Base-by-base conservation (phyloP, 2,797 vertebrate species). In the Neosilurus hyrtlii region DNA sequence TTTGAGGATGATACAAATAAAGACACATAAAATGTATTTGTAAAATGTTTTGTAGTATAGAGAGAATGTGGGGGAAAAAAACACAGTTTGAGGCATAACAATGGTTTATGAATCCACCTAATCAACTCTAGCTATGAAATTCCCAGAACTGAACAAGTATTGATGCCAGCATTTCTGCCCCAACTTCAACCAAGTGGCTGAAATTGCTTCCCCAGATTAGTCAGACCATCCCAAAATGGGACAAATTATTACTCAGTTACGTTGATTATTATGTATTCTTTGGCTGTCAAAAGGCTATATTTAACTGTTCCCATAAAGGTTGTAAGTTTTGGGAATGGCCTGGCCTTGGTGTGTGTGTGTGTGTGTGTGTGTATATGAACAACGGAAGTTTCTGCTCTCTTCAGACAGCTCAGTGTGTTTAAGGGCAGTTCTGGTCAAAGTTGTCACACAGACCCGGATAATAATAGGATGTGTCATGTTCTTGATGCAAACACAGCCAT, bases 241-340 rank as follows among this genome's bases (percentile, higher is more conserved):
- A 92, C 91, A 89, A 89, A 86, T 57, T 89, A 89, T 89, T 93
- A 89, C 93, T 93, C 91, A 88, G 88, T 86, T 61, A 86, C 87
- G 93, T 89, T 94, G 93, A 93, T 94, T 94, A 93, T 93, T 93
- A 92, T 94, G 92, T 91, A 90, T 94, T 87, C 86, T 87, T 89
- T 92, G 90, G 86, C 92, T 91, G 92, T 92, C 92, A 93, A 79
- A 79, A 89, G 84, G 89, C 91, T 95, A 94, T 92, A 94, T 94
- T 94, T 95, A 94, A 93, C 91, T 89, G 90, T 95, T 95, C 93
- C 93, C 94, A 94, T 94, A 93, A 93, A 94, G 90, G 87, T 89
- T 85, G 90, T 89, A 92, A 91, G 90, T 94, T 91, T 92, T 94
- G 93, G 93, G 93, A 95, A 94, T 88, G 91, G 90, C 91, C 89